Evolutionary conservation across 2,797 vertebrate species (phyloP).

Genomic region (Echeneis naucrates): DNA sequence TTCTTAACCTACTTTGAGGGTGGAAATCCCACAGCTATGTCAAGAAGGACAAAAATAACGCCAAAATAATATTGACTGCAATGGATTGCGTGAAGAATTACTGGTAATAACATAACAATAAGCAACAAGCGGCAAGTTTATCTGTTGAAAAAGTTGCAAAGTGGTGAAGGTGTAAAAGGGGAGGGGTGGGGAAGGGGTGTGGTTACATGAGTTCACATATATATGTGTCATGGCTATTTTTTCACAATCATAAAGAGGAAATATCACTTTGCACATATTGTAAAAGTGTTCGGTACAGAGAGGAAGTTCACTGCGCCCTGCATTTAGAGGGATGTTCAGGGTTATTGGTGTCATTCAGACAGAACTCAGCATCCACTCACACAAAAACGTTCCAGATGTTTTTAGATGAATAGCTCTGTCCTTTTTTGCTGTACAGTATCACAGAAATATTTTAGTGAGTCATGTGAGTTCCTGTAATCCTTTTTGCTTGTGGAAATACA

Average conservation of each 20-base stretch:
- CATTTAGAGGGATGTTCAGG: neutral
- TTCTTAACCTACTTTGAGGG: neutral
- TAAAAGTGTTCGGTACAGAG: neutral
- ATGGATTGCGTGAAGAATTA: neutral
- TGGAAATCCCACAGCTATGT: neutral
- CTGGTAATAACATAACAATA: no score
- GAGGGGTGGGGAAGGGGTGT: neutral
- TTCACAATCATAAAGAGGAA: conserved; percentile 40
- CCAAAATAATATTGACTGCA: neutral
- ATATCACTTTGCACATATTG: conserved; percentile 42
- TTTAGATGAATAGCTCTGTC: neutral
- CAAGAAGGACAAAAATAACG: neutral
- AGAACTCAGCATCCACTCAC: neutral
- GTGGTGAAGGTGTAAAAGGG: conserved; percentile 18
- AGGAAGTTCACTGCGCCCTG: neutral
- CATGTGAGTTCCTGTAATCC: neutral
- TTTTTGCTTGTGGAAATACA: neutral
- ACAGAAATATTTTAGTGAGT: neutral
- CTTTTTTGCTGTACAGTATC: no score
- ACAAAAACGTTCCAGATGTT: neutral
- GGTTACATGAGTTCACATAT: neutral
- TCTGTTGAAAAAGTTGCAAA: no score
- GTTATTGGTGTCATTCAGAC: neutral
- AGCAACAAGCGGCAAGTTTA: neutral
- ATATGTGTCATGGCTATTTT: conserved; percentile 11